Evolutionary conservation across 2,113 vertebrate species (phyloP).

Genomic region (Odontesthes bonariensis): DNA sequence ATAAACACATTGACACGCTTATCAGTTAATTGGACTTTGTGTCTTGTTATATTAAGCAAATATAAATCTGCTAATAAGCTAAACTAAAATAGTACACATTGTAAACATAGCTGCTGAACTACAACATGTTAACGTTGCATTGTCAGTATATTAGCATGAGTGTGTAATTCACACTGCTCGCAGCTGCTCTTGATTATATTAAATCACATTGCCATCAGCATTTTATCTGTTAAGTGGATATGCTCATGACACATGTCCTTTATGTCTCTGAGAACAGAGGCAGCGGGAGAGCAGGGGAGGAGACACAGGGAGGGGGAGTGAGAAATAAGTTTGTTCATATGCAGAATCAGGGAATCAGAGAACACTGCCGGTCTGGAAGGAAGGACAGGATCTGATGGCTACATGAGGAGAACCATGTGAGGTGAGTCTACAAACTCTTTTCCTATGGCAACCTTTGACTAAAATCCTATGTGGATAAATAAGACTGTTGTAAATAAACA

Average conservation of each 20-base stretch:
- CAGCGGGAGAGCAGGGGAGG: neutral
- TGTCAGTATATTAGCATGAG: too few species aligned
- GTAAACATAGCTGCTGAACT: too few species aligned
- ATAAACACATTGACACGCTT: too few species aligned
- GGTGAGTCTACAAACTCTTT: conserved; percentile 53
- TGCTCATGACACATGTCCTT: conserved; percentile 1
- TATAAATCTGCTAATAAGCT: too few species aligned
- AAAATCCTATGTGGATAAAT: neutral
- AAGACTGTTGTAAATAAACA: neutral
- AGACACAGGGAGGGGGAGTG: conserved; percentile 8
- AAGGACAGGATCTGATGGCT: conserved; percentile 6
- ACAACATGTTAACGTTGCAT: too few species aligned
- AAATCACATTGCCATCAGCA: too few species aligned
- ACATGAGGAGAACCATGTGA: conserved; percentile 36
- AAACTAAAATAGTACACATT: too few species aligned
- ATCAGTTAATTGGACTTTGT: too few species aligned
- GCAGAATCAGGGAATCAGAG: conserved; percentile 34
- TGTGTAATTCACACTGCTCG: too few species aligned
- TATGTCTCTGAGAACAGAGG: conserved; percentile 1
- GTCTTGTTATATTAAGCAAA: too few species aligned
- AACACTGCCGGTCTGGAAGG: neutral
- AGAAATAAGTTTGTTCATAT: conserved; percentile 15
- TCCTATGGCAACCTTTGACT: neutral
- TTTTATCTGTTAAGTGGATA: neutral
- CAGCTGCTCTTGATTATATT: too few species aligned